Evolutionary conservation across 2,888 invertebrate species (phyloP).

Genomic region (Drosophila vallismaia): DNA sequence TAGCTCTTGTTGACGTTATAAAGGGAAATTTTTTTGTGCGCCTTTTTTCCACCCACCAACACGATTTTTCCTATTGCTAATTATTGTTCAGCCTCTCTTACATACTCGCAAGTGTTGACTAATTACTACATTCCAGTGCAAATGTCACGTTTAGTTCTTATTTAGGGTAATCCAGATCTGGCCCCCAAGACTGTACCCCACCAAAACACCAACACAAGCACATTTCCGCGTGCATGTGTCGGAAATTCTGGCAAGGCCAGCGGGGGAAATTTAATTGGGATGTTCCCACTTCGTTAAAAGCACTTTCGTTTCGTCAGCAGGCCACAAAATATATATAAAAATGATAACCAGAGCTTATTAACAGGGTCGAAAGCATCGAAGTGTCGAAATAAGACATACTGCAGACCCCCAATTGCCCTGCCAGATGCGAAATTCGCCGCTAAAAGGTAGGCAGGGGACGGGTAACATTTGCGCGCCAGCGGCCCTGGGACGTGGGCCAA

Average conservation of each 20-base stretch:
- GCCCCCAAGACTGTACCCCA: constrained; percentile 53
- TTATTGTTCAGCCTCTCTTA: too few relatives aligned
- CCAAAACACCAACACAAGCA: constrained; percentile 29
- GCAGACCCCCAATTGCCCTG: not conserved
- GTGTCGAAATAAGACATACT: not conserved
- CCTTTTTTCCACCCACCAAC: constrained; percentile 27
- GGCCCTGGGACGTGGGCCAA: constrained; percentile 34
- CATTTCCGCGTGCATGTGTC: constrained; percentile 1
- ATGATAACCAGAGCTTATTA: not conserved
- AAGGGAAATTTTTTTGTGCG: constrained; percentile 43
- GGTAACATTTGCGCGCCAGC: constrained; percentile 43
- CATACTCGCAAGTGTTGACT: not conserved
- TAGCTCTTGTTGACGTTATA: constrained; percentile 39
- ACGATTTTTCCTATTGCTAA: not conserved
- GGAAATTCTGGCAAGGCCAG: constrained; percentile 27
- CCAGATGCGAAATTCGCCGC: not conserved
- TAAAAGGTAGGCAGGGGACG: not conserved
- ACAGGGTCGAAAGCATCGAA: not conserved
- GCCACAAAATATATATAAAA: constrained; percentile 20
- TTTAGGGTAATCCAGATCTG: not conserved
- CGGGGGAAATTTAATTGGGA: constrained; percentile 38
- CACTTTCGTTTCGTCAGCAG: constrained; percentile 42
- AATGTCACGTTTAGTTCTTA: not conserved
- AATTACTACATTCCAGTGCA: not conserved
- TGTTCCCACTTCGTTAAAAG: constrained; percentile 51